These are phyloP conservation scores for Enteromius mattozi DNA, from an alignment of 2,797 vertebrate genomes.

Conservation along the genomic window DNA sequence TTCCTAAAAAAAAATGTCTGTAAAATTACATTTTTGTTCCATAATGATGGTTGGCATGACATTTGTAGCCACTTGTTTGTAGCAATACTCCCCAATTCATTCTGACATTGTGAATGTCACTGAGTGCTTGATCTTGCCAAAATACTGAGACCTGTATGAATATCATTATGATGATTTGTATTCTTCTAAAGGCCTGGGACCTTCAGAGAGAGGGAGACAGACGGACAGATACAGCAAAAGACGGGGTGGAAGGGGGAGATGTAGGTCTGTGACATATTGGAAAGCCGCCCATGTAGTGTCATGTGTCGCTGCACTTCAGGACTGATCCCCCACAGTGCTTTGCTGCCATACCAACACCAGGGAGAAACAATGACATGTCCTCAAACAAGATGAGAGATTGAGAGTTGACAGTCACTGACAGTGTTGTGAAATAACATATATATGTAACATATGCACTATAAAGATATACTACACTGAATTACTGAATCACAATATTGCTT, in stretches of 20 bases:
- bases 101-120: conserved; percentile 27
- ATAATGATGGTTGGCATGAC: conserved; percentile 56
- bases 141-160: conserved; percentile 33
- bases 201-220: conserved; percentile 24
- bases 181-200: conserved; percentile 30
- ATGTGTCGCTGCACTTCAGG: conserved; percentile 50
- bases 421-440: neutral
- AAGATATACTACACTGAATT: neutral
- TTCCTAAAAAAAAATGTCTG: neutral
- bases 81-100: conserved; percentile 43
- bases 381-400: conserved; percentile 1
- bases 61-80: conserved; percentile 40
- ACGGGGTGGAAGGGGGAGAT: conserved; percentile 20
- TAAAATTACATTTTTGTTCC: neutral
- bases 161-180: conserved; percentile 50
- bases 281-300: conserved; percentile 50
- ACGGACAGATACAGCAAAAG: conserved; percentile 45
- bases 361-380: conserved; percentile 36
- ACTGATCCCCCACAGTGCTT: conserved; percentile 51
- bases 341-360: conserved; percentile 21
- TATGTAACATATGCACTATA: neutral
- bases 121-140: conserved; percentile 68
- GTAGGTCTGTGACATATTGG: conserved; percentile 50
- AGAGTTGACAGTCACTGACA: neutral
- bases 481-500: conserved; percentile 24